A percentile compares a stretch with the other conserved stretches of the same genome.
Conservation (phyloP, 1,140 invertebrate genomes). For the Heliconius hermathena region DNA sequence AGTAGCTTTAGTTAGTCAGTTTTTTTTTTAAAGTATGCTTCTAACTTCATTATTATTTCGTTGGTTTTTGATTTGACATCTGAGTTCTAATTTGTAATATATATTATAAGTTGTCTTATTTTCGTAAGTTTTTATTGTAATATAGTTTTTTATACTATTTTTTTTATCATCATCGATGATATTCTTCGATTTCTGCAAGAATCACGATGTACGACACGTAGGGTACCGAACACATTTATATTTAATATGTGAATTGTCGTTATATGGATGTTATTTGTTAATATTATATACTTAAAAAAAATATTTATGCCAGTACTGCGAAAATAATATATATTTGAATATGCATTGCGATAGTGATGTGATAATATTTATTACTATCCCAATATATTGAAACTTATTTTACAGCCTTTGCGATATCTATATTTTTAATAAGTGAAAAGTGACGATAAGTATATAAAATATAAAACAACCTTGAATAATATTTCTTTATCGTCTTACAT, state of each 20-base stretch:
- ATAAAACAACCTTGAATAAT: constrained; percentile 19
- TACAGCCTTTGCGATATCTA: not conserved
- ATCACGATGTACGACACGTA: not conserved
- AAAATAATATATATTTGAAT: not conserved
- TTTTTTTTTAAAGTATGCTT: not conserved
- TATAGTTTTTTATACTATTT: not conserved
- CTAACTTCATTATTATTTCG: not conserved
- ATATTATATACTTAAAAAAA: not conserved
- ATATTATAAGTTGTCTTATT: not conserved
- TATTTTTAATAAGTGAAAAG: not conserved
- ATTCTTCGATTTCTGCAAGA: not conserved
- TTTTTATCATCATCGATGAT: not conserved
- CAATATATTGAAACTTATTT: not conserved
- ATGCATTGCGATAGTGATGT: constrained; percentile 13
- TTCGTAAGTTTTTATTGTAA: not conserved
- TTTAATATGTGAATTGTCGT: no score
- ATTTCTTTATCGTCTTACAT: constrained; percentile 27
- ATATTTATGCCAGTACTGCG: not conserved
- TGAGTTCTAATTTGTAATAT: not conserved
- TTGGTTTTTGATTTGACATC: not conserved
- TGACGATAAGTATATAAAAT: not conserved
- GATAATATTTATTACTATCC: not conserved
- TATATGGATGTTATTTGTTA: no score
- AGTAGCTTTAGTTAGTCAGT: no score
- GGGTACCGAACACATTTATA: no score